Base-by-base conservation (phyloP, 1,140 invertebrate genomes). In the Heliconius eleuchia region DNA sequence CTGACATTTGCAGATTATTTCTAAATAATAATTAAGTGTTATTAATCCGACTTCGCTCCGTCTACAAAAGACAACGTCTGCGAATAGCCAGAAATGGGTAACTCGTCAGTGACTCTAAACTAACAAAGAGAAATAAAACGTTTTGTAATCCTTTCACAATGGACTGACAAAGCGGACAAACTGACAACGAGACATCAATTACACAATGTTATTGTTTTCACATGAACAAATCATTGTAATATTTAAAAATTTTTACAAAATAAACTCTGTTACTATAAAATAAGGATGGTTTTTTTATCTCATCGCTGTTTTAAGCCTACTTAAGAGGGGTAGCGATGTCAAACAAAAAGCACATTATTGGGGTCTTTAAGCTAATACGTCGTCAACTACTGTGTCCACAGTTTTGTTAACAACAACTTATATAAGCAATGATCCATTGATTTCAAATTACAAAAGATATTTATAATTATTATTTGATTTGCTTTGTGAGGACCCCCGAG, bases 141-240 rank as follows among this genome's bases (percentile, higher is more conserved):
- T 78, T 78, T 66, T 50, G 46, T 78, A 78, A 78, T 78, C 77
- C 55, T 66, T 66, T 66, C 23, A 66, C 60, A 66, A 66, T 13
- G 60, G 60, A 66, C 23, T 11, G 60, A 66, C 60, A 66, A 66
- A 66, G 9, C 57, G n/a, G 60, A 66, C 27, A 16, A 30, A 37
- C 23, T 50, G 39, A 78, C 76, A 77, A 77, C 52, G 30, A 57
- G 34, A 39, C 77, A 55, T 74, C 76, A 74, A 81, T 83, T 83
- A 79, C 72, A 73, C 73, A 78, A 79, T 75, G 75, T 72, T 76
- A 66, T 79, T 79, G 70, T 76, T 79, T 79, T 57, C 30, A 42
- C 34, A 71, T 75, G 75, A 79, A 79, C 42, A 71, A 79, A 50
- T 74, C 73, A 27, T 16, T 66, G 1, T 11, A 66, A 66, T 66